Evolutionary conservation across 2,797 vertebrate genomes (phyloP).

Genomic region (Selene dorsalis): DNA sequence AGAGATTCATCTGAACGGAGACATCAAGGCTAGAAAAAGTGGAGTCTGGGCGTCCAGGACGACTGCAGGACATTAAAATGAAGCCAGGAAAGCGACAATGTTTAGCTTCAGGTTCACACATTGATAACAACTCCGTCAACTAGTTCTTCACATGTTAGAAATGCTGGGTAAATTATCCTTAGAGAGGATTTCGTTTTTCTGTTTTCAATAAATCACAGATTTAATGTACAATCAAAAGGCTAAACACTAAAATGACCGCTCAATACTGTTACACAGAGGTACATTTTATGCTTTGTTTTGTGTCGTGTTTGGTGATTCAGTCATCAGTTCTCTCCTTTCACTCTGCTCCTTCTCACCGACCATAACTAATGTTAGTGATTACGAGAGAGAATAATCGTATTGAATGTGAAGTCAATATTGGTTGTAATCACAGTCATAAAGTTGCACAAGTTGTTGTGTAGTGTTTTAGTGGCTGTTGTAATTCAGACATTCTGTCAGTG

Average conservation of each 20-base stretch:
- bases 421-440: slow-evolving; percentile 79
- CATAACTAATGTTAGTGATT: slow-evolving; percentile 66
- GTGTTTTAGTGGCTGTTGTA: slow-evolving; percentile 55
- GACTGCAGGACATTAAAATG: slow-evolving; percentile 3
- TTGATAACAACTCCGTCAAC: background rate
- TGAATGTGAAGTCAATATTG: slow-evolving; percentile 71
- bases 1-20: slow-evolving; percentile 26
- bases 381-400: slow-evolving; percentile 65
- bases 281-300: slow-evolving; percentile 11
- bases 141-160: background rate
- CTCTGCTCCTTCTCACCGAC: slow-evolving; percentile 33
- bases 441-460: slow-evolving; percentile 63
- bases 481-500: slow-evolving; percentile 62
- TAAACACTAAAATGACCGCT: background rate
- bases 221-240: background rate
- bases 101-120: background rate
- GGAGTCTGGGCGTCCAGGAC: slow-evolving; percentile 7
- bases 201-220: background rate
- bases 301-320: slow-evolving; percentile 19
- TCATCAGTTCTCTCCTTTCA: background rate
- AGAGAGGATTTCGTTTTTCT: background rate
- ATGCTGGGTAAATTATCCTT: background rate
- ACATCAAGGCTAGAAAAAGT: slow-evolving; percentile 31
- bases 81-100: background rate
- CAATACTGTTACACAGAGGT: background rate